These are phyloP conservation scores for Aspidiotus destructor DNA, from an alignment of 2,888 invertebrate species.

Conservation along the genomic window DNA sequence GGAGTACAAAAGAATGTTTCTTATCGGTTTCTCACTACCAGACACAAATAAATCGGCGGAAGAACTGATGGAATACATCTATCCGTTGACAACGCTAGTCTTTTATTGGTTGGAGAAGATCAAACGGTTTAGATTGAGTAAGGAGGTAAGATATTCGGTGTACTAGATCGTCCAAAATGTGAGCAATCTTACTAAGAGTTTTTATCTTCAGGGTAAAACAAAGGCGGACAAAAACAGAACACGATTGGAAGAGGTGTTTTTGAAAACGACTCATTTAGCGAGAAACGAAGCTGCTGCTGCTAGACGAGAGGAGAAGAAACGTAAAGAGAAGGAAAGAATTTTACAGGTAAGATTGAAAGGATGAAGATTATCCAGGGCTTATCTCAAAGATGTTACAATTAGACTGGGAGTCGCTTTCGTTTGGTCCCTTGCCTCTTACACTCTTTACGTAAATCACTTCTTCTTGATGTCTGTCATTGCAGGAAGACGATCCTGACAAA, in stretches of 20 bases:
- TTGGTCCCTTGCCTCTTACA: too few species aligned
- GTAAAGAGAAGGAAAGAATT: slow-evolving; percentile 88
- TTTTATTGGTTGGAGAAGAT: slow-evolving; percentile 90
- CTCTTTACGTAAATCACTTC: too few species aligned
- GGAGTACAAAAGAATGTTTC: slow-evolving; percentile 67
- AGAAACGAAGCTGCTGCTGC: slow-evolving; percentile 92
- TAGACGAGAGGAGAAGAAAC: slow-evolving; percentile 81
- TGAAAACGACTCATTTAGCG: slow-evolving; percentile 91
- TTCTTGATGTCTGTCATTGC: slow-evolving; percentile 35
- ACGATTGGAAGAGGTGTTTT: slow-evolving; percentile 84
- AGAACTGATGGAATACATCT: slow-evolving; percentile 61
- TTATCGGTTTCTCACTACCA: slow-evolving; percentile 46
- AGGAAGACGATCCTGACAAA: slow-evolving; percentile 95
- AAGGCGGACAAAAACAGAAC: slow-evolving; percentile 93
- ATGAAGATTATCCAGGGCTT: background rate
- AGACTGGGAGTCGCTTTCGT: too few species aligned
- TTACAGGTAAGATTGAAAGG: slow-evolving; percentile 49
- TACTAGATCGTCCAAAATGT: background rate
- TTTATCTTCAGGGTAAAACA: slow-evolving; percentile 55
- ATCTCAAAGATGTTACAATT: too few species aligned
- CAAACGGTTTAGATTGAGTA: slow-evolving; percentile 72
- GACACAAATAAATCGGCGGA: slow-evolving; percentile 55
- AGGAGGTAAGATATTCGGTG: slow-evolving; percentile 57
- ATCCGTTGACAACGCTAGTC: slow-evolving; percentile 74
- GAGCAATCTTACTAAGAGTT: background rate